phyloP scores from a whole-genome alignment of 2,797 vertebrate species.

The Microctenopoma lineatum region DNA sequence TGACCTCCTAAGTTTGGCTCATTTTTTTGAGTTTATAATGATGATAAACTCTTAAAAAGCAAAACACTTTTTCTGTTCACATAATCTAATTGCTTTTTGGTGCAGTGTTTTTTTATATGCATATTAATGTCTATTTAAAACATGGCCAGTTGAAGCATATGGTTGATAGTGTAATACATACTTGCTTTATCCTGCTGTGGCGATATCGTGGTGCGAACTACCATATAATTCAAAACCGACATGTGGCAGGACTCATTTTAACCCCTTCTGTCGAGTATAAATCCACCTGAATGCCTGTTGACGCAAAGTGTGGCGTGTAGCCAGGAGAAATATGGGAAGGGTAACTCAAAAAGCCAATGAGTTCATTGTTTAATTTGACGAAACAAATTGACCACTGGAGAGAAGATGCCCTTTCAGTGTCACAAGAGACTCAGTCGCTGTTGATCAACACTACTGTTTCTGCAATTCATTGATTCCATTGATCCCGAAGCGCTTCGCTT shows the following conservation, averaged over 20 bases:
- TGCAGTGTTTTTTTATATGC: background rate
- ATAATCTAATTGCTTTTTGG: background rate
- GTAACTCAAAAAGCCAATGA: constrained; percentile 10
- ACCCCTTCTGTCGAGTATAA: background rate
- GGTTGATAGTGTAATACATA: background rate
- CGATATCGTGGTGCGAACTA: constrained; percentile 1
- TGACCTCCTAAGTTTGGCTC: constrained; percentile 1
- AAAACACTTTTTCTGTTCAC: background rate
- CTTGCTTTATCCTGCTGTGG: background rate
- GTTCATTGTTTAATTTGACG: constrained; percentile 25
- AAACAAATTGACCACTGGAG: constrained; percentile 19
- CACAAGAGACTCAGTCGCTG: constrained; percentile 38
- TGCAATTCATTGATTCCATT: constrained; percentile 77
- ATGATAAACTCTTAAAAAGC: background rate
- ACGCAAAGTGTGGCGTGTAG: background rate
- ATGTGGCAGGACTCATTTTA: background rate
- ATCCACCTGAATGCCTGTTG: background rate
- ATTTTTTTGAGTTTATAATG: no score
- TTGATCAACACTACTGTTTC: constrained; percentile 51
- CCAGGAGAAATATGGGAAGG: background rate
- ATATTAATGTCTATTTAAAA: background rate
- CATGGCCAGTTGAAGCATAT: background rate
- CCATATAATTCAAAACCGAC: background rate
- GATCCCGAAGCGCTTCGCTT: constrained; percentile 64
- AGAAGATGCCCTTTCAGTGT: constrained; percentile 3